These are phyloP conservation scores for Macrotus californicus DNA, from an alignment of 2,113 vertebrate genomes.

Conservation along the genomic window DNA sequence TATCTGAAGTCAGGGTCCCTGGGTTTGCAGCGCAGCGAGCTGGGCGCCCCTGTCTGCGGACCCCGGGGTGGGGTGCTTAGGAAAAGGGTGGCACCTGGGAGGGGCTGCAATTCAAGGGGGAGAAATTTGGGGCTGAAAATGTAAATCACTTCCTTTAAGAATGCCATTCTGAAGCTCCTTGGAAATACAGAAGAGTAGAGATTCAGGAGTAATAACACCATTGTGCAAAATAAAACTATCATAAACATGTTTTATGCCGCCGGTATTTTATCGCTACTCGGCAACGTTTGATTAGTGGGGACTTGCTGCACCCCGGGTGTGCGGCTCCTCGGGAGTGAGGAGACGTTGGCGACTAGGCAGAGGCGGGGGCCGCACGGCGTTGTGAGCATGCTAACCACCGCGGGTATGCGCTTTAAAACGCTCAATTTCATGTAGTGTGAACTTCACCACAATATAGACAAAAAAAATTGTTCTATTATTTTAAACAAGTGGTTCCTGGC, in stretches of 20 bases:
- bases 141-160: background rate
- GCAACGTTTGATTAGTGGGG: accelerated
- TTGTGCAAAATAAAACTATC: background rate
- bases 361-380: too few species aligned
- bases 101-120: background rate
- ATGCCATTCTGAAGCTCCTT: background rate
- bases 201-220: background rate
- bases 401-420: background rate
- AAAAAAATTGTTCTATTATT: background rate
- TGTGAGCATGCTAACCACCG: too few species aligned
- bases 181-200: too few species aligned
- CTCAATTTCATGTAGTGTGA: background rate
- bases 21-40: background rate
- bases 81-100: background rate
- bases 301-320: accelerated
- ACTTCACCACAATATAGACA: background rate
- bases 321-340: background rate
- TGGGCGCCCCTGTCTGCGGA: background rate
- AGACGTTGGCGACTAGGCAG: too few species aligned
- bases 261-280: too few species aligned
- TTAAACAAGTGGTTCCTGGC: background rate
- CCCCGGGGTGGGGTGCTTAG: accelerated
- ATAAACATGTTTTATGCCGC: too few species aligned
- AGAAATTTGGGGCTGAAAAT: background rate
- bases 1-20: background rate